Evolutionary conservation across 37 sponge, comb jelly and placozoan species (phyloP), one percentile per base, ranked within the genome.

Genomic region (Diacarnus erythraeanus): DNA sequence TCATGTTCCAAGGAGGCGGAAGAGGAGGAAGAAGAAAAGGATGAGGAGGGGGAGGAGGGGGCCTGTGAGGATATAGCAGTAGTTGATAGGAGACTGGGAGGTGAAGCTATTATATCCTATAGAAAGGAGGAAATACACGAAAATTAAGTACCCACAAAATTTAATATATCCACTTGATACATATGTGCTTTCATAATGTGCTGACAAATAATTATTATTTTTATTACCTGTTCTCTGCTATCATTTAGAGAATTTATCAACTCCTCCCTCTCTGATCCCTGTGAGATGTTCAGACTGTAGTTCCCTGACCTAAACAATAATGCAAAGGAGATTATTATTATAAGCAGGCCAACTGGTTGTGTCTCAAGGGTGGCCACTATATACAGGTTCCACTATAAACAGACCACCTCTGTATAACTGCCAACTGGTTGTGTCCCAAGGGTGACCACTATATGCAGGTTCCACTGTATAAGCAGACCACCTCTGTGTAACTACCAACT

Each of bases 201-300:
- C n/a, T n/a, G n/a, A n/a, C n/a, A n/a, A n/a, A n/a, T n/a, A n/a
- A n/a, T n/a, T n/a, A n/a, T n/a, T n/a, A n/a, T n/a, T n/a, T n/a
- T n/a, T n/a, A n/a, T n/a, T 37, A 42, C 71, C 36, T 40, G 71
- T 40, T 71, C 43, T 40, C 71, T 42, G 71, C 35, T 74, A 34
- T 74, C 74, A 15, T 54, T 74, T 25, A 57, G 77, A 2, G 77
- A 59, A 33, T 61, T 36, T 36, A 74, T 5, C n/a, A 76, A 37
- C 22, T 15, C 35, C 2, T 76, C 77, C 18, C 63, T 34, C 2
- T 61, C 63, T 4, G 77, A 76, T 4, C 57, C 74, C 9, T n/a
- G 33, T 2, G 77, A 60, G 5, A 38, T 35, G 41, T 76, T 60
- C 34, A 76, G 60, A 36, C 4, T 35, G 27, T 75, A 75, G 3